Base-by-base conservation (phyloP, 2,113 vertebrate genomes). In the Asarcornis scutulata region DNA sequence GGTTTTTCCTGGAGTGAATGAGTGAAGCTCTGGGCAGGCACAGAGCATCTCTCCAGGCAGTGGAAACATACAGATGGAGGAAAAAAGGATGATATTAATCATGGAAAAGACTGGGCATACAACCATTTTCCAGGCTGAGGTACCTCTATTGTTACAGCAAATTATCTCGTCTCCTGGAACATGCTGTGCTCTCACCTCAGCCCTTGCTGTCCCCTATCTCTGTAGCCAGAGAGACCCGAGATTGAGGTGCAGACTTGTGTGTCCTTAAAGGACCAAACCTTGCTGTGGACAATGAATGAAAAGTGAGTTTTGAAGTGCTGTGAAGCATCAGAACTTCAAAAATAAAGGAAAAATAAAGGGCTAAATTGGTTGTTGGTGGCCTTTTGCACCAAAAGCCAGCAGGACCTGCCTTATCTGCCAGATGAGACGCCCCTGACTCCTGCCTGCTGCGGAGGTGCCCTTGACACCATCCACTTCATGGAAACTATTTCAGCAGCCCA, bases 391-490 rank as follows among this genome's bases (percentile, higher is more conserved):
- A 71, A 56, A 36, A 75, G 56, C 52, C n/a, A 15, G 29, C 42
- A 42, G 26, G 31, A 48, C 21, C 14, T 9, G 34, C 13, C 46
- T 56, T 9, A 69, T n/a, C 62, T 17, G 71, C 16, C 55, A 32
- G 42, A 40, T 36, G 16, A 58, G 40, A 5, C 7, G 16, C 21
- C 20, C 8, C 16, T 17, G 52, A 29, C 16, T 67, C 56, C 79
- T 34, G 69, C 72, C 52, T 48, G 76, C 6, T 29, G 3, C 53
- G 55, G 94, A 95, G 94, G 80, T 95, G 93, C 89, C 96, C 89
- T 75, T 82, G 93, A 34, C 96, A 91, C 46, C 93, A 86, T 52
- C 52, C 60, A n/a, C 12, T 13, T 31, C 0, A 34, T 1, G 56
- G 89, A 75, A 89, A 89, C 23, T 9, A 27, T 89, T 84, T 52